Percentiles rank a stretch among this genome's conserved stretches.
Evolutionary conservation across 30 jellyfish, hydroid and myxozoan species (phyloP).

Genomic region (Hydractinia echinata): DNA sequence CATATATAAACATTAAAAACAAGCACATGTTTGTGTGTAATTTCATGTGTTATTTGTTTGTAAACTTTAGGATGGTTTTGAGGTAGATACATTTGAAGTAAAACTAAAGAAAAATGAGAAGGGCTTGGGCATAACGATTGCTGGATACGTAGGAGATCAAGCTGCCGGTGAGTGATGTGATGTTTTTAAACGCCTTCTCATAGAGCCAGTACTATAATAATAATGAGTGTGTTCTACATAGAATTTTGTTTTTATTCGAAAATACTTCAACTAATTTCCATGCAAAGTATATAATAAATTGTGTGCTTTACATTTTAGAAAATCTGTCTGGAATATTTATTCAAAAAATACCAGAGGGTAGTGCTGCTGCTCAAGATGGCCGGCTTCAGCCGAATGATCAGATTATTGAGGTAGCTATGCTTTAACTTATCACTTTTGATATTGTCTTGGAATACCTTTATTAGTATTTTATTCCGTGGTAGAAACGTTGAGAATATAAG

Average conservation of each 20-base stretch:
- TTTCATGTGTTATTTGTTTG: neutral
- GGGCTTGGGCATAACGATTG: conserved; percentile 84
- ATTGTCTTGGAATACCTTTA: no score
- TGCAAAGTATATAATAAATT: neutral
- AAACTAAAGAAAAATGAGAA: conserved; percentile 61
- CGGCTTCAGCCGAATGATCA: conserved; percentile 73
- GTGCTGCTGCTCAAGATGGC: conserved; percentile 96
- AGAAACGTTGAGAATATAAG: no score
- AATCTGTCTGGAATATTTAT: conserved; percentile 66
- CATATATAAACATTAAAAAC: neutral
- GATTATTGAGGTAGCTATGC: conserved; percentile 26
- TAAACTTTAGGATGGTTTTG: conserved; percentile 44
- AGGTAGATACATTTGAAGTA: conserved; percentile 81
- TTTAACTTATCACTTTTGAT: neutral
- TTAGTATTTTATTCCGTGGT: no score
- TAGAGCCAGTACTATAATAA: no score
- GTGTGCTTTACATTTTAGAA: conserved; percentile 26
- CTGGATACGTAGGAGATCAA: conserved; percentile 81
- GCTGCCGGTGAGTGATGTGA: conserved; percentile 43
- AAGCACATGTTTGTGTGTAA: neutral
- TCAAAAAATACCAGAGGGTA: conserved; percentile 71
- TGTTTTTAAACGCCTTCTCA: neutral
- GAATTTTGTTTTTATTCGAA: no score
- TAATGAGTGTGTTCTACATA: no score
- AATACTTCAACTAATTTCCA: neutral